phyloP scores from a whole-genome alignment of 2,888 invertebrate species.

The Stenurella melanura region DNA sequence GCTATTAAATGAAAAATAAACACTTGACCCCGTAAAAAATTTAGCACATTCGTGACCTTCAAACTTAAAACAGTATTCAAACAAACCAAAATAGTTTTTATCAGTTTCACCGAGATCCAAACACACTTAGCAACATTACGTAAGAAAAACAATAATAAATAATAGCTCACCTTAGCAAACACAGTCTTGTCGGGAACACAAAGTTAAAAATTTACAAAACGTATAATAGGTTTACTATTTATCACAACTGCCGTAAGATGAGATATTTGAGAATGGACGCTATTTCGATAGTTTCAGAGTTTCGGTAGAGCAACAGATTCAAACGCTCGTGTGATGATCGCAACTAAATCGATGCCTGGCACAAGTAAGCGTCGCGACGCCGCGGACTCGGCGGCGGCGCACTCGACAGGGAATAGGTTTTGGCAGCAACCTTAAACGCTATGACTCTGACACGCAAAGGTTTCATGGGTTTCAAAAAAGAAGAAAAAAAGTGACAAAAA shows the following conservation, averaged over 20 bases:
- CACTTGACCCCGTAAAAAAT: slow-evolving; percentile 12
- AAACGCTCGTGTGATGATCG: slow-evolving; percentile 62
- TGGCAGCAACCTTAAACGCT: slow-evolving; percentile 17
- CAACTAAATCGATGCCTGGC: slow-evolving; percentile 69
- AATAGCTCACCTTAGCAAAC: slow-evolving; percentile 27
- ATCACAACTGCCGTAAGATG: slow-evolving; percentile 9
- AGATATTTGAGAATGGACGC: slow-evolving; percentile 12
- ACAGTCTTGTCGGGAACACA: slow-evolving; percentile 10
- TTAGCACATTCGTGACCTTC: slow-evolving; percentile 8
- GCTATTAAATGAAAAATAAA: slow-evolving; percentile 15
- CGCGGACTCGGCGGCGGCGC: slow-evolving; percentile 63
- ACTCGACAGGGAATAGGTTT: slow-evolving; percentile 27
- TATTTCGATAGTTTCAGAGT: slow-evolving; percentile 13
- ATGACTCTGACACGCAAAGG: slow-evolving; percentile 4
- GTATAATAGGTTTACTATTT: not conserved
- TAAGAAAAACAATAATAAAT: slow-evolving; percentile 23
- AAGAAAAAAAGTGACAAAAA: not conserved
- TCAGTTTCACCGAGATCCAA: not conserved
- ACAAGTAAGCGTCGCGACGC: slow-evolving; percentile 69
- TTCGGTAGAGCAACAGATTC: slow-evolving; percentile 65
- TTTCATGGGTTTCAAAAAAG: not conserved
- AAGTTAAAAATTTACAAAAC: not conserved
- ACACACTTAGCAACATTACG: slow-evolving; percentile 20
- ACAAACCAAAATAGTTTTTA: slow-evolving; percentile 21
- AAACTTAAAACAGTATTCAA: slow-evolving; percentile 1